These are phyloP conservation scores for Basileuterus tristriatus DNA, from an alignment of 2,797 vertebrate species.

Conservation along the genomic window DNA sequence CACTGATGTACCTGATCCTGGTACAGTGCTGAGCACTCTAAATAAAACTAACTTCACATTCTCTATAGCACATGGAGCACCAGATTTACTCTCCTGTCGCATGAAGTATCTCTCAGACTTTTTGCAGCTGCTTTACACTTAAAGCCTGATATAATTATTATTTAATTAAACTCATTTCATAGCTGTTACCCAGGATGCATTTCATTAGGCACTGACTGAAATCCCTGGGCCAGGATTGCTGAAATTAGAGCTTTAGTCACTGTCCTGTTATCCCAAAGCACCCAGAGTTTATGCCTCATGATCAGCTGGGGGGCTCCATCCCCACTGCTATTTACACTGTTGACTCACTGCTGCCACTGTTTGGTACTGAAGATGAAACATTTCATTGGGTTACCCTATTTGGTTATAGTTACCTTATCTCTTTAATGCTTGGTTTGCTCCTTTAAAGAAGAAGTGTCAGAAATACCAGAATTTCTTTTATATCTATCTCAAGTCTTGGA, in stretches of 20 bases:
- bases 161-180: not conserved
- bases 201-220: not conserved
- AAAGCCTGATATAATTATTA: not conserved
- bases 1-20: not conserved
- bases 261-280: not conserved
- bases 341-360: not conserved
- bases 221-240: not conserved
- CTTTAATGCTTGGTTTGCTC: not conserved
- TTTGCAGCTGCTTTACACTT: not conserved
- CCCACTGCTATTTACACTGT: not conserved
- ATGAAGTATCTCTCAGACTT: not conserved
- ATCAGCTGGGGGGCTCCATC: not conserved
- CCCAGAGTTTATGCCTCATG: not conserved
- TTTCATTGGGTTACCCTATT: not conserved
- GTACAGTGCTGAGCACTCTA: not conserved
- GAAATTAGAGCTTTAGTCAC: not conserved
- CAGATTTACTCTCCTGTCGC: not conserved
- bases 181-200: not conserved
- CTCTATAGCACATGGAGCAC: not conserved
- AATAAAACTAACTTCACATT: not conserved
- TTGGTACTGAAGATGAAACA: not conserved
- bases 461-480: not conserved
- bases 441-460: not conserved
- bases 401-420: not conserved
- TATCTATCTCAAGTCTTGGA: not conserved